Evolutionary conservation across 2,888 invertebrate genomes (phyloP).

Genomic region (Conus canariensis): DNA sequence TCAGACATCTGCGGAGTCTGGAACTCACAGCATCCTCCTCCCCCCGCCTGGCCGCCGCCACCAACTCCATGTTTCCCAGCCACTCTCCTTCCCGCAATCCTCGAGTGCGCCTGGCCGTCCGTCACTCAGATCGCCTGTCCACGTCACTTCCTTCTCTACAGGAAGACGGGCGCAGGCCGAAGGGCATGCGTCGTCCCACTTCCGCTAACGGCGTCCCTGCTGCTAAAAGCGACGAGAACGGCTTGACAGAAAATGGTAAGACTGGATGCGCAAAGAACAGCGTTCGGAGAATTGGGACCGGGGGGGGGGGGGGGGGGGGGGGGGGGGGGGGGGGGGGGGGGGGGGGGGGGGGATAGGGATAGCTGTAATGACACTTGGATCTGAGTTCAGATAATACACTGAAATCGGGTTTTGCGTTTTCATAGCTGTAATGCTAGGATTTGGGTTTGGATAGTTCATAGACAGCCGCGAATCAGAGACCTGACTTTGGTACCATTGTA

Average conservation of each 20-base stretch:
- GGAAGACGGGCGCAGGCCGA: neutral
- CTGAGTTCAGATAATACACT: too few relatives aligned
- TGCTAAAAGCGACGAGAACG: neutral
- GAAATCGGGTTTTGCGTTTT: too few relatives aligned
- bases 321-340: too few relatives aligned
- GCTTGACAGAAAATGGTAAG: neutral
- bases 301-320: neutral
- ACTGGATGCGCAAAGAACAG: too few relatives aligned
- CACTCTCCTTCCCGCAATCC: neutral
- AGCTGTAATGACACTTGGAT: too few relatives aligned
- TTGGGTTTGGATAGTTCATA: too few relatives aligned
- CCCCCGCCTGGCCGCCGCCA: constrained; percentile 1
- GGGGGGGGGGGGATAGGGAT: too few relatives aligned
- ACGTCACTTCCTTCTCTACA: constrained; percentile 40
- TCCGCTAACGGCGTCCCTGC: constrained; percentile 9
- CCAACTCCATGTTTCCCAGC: constrained; percentile 17
- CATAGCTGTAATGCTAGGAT: too few relatives aligned
- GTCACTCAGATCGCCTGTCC: neutral
- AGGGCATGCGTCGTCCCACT: constrained; percentile 1
- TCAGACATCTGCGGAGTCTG: constrained; percentile 9
- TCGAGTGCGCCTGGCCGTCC: neutral
- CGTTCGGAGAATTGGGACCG: too few relatives aligned
- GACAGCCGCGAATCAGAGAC: too few relatives aligned
- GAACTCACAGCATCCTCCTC: neutral
- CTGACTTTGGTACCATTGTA: too few relatives aligned